These are phyloP conservation scores for Lamprotornis superbus DNA, from an alignment of 2,113 vertebrate genomes.

Conservation along the genomic window DNA sequence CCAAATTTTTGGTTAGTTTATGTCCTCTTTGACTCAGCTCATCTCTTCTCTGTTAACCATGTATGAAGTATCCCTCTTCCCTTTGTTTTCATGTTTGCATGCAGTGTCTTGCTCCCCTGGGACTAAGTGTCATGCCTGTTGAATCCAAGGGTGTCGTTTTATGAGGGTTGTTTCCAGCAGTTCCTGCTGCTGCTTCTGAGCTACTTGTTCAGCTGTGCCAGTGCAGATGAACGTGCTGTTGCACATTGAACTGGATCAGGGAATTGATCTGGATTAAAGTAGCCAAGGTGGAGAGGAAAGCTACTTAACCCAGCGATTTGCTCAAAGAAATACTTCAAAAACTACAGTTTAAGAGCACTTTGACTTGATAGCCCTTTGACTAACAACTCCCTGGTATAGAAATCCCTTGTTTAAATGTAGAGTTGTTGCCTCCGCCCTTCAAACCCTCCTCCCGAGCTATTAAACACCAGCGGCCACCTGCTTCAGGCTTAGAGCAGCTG, in stretches of 20 bases:
- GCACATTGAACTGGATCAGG: conserved; percentile 14
- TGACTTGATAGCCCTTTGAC: background rate
- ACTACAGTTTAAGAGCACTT: conserved; percentile 31
- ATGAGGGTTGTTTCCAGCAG: background rate
- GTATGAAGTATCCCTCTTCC: background rate
- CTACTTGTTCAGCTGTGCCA: background rate
- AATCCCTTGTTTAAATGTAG: background rate
- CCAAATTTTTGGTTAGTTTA: background rate
- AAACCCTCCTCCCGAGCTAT: background rate
- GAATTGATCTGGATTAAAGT: conserved; percentile 48
- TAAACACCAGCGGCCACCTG: background rate
- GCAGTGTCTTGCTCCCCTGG: background rate
- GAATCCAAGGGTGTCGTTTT: background rate
- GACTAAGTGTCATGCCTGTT: background rate
- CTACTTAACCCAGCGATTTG: background rate
- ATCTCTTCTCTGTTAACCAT: background rate
- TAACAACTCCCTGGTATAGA: background rate
- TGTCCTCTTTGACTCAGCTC: background rate
- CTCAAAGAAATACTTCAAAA: conserved; percentile 32
- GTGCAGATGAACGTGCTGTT: background rate
- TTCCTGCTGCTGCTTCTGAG: conserved; percentile 1
- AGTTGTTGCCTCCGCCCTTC: background rate
- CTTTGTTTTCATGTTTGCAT: background rate
- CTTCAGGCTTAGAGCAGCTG: background rate
- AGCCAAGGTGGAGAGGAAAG: conserved; percentile 40